Evolutionary conservation across 2,888 invertebrate species (phyloP).

Genomic region (Hydriomena furcata): DNA sequence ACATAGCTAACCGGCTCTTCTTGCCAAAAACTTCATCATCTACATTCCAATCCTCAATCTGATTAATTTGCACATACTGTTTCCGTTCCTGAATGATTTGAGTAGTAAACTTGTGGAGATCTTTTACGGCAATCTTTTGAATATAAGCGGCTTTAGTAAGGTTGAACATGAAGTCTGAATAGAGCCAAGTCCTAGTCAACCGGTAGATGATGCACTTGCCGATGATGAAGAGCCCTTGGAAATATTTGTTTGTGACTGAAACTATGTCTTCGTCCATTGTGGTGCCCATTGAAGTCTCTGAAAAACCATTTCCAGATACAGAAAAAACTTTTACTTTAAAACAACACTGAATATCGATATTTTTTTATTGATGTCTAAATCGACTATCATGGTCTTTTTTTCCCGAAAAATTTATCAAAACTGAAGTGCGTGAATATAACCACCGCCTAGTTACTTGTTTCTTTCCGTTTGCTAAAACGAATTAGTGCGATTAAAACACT

Average conservation of each 20-base stretch:
- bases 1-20: conserved; percentile 81
- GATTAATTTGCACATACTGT: conserved; percentile 32
- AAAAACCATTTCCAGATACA: conserved; percentile 2
- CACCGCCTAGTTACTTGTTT: no score
- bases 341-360: no score
- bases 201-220: conserved; percentile 31
- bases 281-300: conserved; percentile 82
- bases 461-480: no score
- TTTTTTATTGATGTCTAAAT: no score
- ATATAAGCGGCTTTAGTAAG: conserved; percentile 17
- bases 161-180: conserved; percentile 17
- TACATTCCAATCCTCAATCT: conserved; percentile 15
- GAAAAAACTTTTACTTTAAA: no score
- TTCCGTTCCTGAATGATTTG: conserved; percentile 71
- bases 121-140: conserved; percentile 49
- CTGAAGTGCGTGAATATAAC: no score
- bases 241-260: conserved; percentile 65
- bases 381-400: no score
- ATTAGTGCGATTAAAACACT: no score
- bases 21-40: conserved; percentile 51
- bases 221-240: conserved; percentile 42
- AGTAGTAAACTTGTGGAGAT: conserved; percentile 78
- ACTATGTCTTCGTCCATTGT: conserved; percentile 57
- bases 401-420: no score
- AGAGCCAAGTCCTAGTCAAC: conserved; percentile 35